Evolutionary conservation across 1,140 invertebrate species (phyloP), one percentile per base, ranked within the genome.

Genomic region (Eulimnadia texana): DNA sequence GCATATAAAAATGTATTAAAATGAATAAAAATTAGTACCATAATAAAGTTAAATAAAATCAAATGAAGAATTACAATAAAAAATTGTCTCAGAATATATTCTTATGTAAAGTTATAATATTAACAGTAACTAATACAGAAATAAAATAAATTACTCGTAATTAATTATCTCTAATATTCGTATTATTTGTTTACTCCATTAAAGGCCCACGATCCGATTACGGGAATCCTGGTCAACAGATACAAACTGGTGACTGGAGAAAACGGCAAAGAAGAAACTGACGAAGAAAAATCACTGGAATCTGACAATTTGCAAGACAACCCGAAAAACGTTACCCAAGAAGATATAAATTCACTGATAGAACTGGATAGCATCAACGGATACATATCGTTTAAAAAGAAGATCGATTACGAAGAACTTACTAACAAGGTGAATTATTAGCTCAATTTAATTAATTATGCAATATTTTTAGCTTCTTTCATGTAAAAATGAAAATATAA

Each of bases 301-400:
- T 54, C 52, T 24, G 11, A 25, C 11, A 25, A 25, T 6, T 23
- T 25, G 24, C 52, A 54, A 54, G 28, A 25, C 19, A 23, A 27
- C 20, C n/a, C 28, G 10, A 24, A 19, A 3, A 57, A 57, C 27
- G 55, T 27, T 0, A 57, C 55, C 16, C 24, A 33, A 33, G 27
- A 27, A 10, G 53, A 54, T 54, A 42, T 61, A 29, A 25, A 50
- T 2, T 28, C 33, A 22, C 68, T 90, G 1, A 79, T 80, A 63
- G 86, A 86, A 0, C 81, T 84, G 68, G 85, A 88, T 67, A 82
- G 85, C 1, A 74, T 83, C 2, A 83, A 80, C 2, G 78, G 82
- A 0, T 77, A 81, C 66, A 75, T 90, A 0, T 80, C 84, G 6
- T 67, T 88, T 1, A 86, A 80, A 54, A 61, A 51, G 65, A 67